Percentiles rank a stretch among this genome's conserved stretches.
Conservation (phyloP, 2,888 invertebrate species). For the Heterodera filipjevi region DNA sequence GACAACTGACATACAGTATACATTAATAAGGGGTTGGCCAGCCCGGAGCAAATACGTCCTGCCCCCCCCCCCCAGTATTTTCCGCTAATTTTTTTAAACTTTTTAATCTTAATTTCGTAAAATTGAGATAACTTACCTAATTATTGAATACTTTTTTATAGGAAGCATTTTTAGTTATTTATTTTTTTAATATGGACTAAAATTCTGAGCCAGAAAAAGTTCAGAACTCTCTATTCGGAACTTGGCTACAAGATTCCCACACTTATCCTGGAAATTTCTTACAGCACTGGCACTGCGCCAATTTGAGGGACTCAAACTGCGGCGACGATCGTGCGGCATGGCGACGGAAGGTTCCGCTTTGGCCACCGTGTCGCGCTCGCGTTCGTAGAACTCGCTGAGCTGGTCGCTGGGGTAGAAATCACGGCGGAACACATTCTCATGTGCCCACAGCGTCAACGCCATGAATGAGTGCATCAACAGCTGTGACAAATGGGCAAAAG, state of each 20-base stretch:
- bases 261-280: not conserved
- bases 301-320: conserved; percentile 15
- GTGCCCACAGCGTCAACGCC: conserved; percentile 53
- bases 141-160: too few relatives aligned
- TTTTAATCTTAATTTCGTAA: too few relatives aligned
- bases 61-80: too few relatives aligned
- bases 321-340: not conserved
- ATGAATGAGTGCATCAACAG: conserved; percentile 60
- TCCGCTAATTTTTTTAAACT: too few relatives aligned
- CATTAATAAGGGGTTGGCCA: not conserved
- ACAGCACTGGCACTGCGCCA: conserved; percentile 11
- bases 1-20: not conserved
- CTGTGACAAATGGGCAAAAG: conserved; percentile 51
- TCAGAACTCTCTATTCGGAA: not conserved
- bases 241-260: not conserved
- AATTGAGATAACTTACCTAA: too few relatives aligned
- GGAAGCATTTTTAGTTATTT: too few relatives aligned
- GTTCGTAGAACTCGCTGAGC: conserved; percentile 25
- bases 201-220: too few relatives aligned
- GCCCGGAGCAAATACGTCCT: not conserved
- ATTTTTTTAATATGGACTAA: too few relatives aligned
- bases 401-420: conserved; percentile 50
- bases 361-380: conserved; percentile 2
- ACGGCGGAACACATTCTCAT: conserved; percentile 52
- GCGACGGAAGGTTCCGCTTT: too few relatives aligned